Evolutionary conservation across 2,888 invertebrate species (phyloP).

Genomic region (Protophormia terraenovae): DNA sequence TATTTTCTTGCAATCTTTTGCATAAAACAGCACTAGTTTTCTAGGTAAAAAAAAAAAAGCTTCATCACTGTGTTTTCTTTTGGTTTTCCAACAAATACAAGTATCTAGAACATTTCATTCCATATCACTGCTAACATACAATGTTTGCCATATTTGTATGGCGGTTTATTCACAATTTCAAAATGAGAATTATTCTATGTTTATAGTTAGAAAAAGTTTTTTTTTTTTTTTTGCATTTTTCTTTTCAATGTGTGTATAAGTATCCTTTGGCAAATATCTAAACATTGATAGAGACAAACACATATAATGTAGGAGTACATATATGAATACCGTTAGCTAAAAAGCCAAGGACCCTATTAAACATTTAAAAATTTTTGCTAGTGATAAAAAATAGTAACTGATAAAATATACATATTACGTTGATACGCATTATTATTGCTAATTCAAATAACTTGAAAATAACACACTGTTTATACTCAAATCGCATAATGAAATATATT

Average conservation of each 20-base stretch:
- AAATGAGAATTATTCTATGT: not conserved
- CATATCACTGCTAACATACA: slow-evolving; percentile 17
- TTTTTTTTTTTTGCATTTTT: not conserved
- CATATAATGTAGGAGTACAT: not conserved
- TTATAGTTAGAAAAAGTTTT: not conserved
- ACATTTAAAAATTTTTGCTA: no score
- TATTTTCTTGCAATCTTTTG: not conserved
- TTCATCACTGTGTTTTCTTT: not conserved
- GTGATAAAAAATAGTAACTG: no score
- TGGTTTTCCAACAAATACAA: not conserved
- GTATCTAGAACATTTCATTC: slow-evolving; percentile 8
- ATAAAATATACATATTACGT: no score
- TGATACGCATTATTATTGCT: no score
- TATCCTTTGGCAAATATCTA: not conserved
- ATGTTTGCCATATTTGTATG: slow-evolving; percentile 10
- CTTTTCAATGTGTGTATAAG: not conserved
- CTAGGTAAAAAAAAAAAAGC: not conserved
- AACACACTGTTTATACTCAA: no score
- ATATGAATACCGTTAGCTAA: no score
- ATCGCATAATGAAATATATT: no score
- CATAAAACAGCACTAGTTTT: not conserved
- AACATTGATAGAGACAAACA: not conserved
- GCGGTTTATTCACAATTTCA: not conserved
- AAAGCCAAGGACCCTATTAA: no score
- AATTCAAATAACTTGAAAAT: no score